Percentiles rank a stretch among this genome's conserved stretches.
Conservation (phyloP, 53 echinoderm and acorn worm species). For the Stichopus horrens region DNA sequence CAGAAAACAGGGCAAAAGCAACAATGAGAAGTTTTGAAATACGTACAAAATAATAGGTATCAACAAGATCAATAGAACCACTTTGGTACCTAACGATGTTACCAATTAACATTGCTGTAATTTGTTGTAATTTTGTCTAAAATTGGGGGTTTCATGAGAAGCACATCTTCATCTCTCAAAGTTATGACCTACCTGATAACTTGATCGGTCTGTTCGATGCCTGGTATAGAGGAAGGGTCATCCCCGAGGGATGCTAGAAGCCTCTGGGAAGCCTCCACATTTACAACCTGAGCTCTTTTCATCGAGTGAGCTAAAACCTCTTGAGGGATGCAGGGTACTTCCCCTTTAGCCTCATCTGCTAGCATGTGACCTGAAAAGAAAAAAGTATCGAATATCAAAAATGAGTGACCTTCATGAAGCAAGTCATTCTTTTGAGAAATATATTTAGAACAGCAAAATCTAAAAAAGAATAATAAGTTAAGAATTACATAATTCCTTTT, state of each 20-base stretch:
- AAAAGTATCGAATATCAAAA: background rate
- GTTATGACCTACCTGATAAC: slow-evolving; percentile 74
- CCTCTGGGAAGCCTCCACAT: slow-evolving; percentile 71
- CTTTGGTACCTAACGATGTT: too few species aligned
- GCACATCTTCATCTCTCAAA: too few species aligned
- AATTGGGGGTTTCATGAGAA: too few species aligned
- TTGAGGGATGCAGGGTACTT: slow-evolving; percentile 81
- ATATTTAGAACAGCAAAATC: background rate
- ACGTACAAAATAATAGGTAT: too few species aligned
- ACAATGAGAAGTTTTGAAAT: too few species aligned
- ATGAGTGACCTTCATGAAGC: background rate
- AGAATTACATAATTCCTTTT: background rate
- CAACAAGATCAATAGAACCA: too few species aligned
- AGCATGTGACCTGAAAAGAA: slow-evolving; percentile 71
- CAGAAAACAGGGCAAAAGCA: too few species aligned
- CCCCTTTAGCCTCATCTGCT: slow-evolving; percentile 85
- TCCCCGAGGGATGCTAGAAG: slow-evolving; percentile 69
- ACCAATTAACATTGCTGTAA: too few species aligned
- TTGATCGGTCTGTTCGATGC: slow-evolving; percentile 74
- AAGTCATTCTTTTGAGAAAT: background rate
- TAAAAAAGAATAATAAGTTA: background rate
- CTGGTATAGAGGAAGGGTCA: slow-evolving; percentile 61
- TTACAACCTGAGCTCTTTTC: slow-evolving; percentile 60
- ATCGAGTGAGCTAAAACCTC: slow-evolving; percentile 80
- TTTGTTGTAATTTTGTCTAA: too few species aligned